Percentiles rank a stretch among this genome's conserved stretches.
Conservation (phyloP, 1,140 invertebrate genomes). For the Microvelia longipes region DNA sequence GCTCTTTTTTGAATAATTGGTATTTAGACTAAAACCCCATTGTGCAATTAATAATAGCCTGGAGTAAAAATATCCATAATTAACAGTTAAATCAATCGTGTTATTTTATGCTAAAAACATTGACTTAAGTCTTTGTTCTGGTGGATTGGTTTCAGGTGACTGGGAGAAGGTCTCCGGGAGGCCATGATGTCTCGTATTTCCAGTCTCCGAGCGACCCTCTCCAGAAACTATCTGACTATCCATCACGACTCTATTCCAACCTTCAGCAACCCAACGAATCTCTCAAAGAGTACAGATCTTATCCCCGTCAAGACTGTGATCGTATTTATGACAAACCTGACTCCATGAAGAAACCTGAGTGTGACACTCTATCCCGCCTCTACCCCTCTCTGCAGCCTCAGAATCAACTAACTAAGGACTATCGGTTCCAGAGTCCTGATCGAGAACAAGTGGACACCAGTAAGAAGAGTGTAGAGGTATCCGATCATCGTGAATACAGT, state of each 20-base stretch:
- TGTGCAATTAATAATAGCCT: too few relatives aligned
- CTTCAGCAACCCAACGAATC: not conserved
- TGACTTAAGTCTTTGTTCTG: not conserved
- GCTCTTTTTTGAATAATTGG: too few relatives aligned
- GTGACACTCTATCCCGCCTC: not conserved
- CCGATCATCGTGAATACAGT: slow-evolving; percentile 25
- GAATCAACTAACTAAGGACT: not conserved
- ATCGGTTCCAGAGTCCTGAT: not conserved
- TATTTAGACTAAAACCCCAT: too few relatives aligned
- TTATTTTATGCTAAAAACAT: too few relatives aligned
- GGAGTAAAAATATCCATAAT: too few relatives aligned
- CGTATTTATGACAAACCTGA: not conserved
- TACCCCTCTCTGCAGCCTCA: not conserved
- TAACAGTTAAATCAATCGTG: too few relatives aligned
- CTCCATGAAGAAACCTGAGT: not conserved
- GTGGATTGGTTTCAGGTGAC: not conserved
- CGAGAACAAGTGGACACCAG: not conserved
- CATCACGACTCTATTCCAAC: not conserved
- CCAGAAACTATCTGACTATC: not conserved
- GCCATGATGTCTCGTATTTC: not conserved
- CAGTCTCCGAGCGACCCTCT: not conserved
- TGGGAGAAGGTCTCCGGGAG: not conserved
- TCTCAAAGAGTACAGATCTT: not conserved
- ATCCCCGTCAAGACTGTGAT: not conserved
- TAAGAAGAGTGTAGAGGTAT: not conserved